Percentiles rank a stretch among this genome's conserved stretches.
Evolutionary conservation across 2,113 vertebrate genomes (phyloP).

Genomic region (Megalops atlanticus): DNA sequence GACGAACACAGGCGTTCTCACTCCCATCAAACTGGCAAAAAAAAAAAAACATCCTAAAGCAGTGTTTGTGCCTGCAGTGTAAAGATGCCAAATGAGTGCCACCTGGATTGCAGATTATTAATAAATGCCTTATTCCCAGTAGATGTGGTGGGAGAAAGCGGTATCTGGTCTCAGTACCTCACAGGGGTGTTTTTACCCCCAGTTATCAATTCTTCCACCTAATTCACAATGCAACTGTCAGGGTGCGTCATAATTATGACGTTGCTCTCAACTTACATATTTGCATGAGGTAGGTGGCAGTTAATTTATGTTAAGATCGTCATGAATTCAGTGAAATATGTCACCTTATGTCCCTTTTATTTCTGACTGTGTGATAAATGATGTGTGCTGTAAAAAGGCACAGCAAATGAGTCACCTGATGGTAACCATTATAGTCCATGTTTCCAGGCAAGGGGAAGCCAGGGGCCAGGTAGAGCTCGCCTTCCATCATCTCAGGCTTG

Average conservation of each 20-base stretch:
- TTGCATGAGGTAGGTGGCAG: background rate
- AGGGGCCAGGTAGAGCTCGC: conserved; percentile 81
- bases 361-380: background rate
- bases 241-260: background rate
- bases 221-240: background rate
- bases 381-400: background rate
- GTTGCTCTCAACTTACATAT: background rate
- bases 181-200: background rate
- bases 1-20: conserved; percentile 15
- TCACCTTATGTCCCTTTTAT: background rate
- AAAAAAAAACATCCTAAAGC: background rate
- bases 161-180: background rate
- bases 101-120: conserved; percentile 14
- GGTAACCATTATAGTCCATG: conserved; percentile 87
- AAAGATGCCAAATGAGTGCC: conserved; percentile 26
- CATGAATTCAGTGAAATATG: background rate
- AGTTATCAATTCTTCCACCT: background rate
- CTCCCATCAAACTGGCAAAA: background rate
- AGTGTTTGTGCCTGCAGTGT: conserved; percentile 20
- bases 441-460: conserved; percentile 86
- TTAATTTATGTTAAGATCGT: background rate
- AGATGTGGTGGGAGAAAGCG: background rate
- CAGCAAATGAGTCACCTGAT: conserved; percentile 73
- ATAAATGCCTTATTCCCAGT: conserved; percentile 17
- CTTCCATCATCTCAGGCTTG: conserved; percentile 89